phyloP scores from a whole-genome alignment of 2,797 vertebrate species.

The Sebastes vulpes region DNA sequence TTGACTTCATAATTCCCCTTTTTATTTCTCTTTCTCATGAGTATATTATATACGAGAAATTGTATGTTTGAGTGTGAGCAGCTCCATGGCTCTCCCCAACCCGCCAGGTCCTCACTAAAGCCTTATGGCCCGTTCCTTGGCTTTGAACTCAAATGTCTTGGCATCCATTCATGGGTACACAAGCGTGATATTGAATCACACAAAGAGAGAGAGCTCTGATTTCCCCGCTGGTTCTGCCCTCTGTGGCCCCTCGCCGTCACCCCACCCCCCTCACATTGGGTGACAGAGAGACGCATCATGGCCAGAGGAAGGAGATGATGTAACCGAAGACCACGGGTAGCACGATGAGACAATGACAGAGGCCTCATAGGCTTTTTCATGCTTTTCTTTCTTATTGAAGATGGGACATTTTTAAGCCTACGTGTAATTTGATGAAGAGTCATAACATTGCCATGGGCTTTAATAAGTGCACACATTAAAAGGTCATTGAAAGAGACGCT shows the following conservation, averaged over 20 bases:
- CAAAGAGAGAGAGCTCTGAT: slow-evolving; percentile 74
- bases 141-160: slow-evolving; percentile 65
- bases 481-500: background rate
- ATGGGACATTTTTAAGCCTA: background rate
- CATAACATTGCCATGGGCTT: background rate
- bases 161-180: slow-evolving; percentile 75
- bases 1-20: background rate
- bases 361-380: background rate
- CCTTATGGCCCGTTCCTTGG: slow-evolving; percentile 49
- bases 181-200: slow-evolving; percentile 81
- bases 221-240: slow-evolving; percentile 72
- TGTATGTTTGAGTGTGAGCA: slow-evolving; percentile 1
- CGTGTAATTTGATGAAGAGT: background rate
- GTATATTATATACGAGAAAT: background rate
- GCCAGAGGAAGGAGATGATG: slow-evolving; percentile 68
- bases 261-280: slow-evolving; percentile 43
- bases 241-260: slow-evolving; percentile 41
- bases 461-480: slow-evolving; percentile 7
- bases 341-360: slow-evolving; percentile 9
- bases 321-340: slow-evolving; percentile 23
- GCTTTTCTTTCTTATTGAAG: background rate
- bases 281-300: slow-evolving; percentile 56
- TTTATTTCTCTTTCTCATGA: background rate
- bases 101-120: slow-evolving; percentile 32
- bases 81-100: background rate